Base-by-base conservation (phyloP, 2,797 vertebrate species). In the Argyrosomus regius region DNA sequence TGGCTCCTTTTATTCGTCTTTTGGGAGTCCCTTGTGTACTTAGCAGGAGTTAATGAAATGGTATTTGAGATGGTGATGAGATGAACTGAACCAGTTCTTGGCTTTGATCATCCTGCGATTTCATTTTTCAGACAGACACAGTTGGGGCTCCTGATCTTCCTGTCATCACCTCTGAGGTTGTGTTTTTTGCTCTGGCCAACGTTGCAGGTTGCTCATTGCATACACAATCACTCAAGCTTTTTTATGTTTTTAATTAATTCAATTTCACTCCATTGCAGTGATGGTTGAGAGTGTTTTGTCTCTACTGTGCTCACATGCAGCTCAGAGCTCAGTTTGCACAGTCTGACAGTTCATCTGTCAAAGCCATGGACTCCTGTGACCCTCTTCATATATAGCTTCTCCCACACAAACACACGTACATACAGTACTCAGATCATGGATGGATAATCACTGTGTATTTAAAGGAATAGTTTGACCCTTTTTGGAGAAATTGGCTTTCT, bases 121-220 rank as follows among this genome's bases (percentile, higher is more conserved):
- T 65, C 1, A 63, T 60, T 22, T 75, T 58, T 54, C 57, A 77
- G 49, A 48, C 59, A 54, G 46, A 57, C 77, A 58, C 63, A 69
- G 39, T 13, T 52, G 24, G 24, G 16, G 48, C 22, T 72, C 24
- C 49, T 57, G 54, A 57, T 56, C n/a, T 76, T 46, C 63, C 18
- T 59, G 24, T 48, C 77, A 35, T 75, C 54, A 68, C 53, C 57
- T 68, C 39, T 58, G n/a, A 53, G 9, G 17, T 4, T 58, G 12
- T 49, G 26, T 60, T 41, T 73, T 13, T 31, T 31, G 43, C 63
- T 77, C 17, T 58, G 54, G n/a, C n/a, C 24, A 18, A 22, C 43
- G 39, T 24, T 57, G 56, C 16, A 45, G 60, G 18, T 43, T 77
- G 22, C 16, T 80, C 22, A 18, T 35, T 6, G 0, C 24, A 31